phyloP scores from a whole-genome alignment of 1,140 invertebrate genomes.

The Pomacea maculata region DNA sequence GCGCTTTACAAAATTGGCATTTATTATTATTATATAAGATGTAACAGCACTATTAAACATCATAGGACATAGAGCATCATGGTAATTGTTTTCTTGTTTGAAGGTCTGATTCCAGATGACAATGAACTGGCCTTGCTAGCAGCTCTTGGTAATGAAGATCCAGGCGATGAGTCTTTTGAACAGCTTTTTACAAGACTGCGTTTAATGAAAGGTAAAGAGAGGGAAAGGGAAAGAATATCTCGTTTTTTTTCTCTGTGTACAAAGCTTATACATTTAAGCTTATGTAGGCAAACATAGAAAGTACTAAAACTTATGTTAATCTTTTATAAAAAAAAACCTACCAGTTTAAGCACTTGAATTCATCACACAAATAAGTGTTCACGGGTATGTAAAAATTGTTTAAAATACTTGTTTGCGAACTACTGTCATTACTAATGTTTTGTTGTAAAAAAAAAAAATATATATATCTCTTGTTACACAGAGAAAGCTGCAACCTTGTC shows the following conservation, averaged over 20 bases:
- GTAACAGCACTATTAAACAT: too few species aligned
- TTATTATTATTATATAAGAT: too few species aligned
- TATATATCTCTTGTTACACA: constrained; percentile 36
- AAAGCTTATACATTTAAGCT: too few species aligned
- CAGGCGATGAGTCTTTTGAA: constrained; percentile 61
- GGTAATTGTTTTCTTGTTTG: constrained; percentile 13
- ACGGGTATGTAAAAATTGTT: neutral
- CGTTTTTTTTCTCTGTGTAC: too few species aligned
- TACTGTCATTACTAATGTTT: too few species aligned
- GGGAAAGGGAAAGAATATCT: neutral
- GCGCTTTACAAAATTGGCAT: too few species aligned
- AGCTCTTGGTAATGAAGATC: constrained; percentile 44
- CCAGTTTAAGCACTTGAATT: too few species aligned
- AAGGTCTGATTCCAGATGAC: constrained; percentile 40
- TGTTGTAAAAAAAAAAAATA: too few species aligned
- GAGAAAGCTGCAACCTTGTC: constrained; percentile 75
- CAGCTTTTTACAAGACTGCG: constrained; percentile 60
- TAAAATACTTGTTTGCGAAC: neutral
- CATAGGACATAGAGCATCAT: too few species aligned
- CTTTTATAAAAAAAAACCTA: too few species aligned
- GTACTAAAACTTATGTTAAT: too few species aligned
- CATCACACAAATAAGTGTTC: neutral
- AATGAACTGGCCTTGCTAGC: constrained; percentile 45
- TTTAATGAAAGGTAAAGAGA: constrained; percentile 62
- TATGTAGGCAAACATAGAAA: too few species aligned